A percentile compares a stretch with the other conserved stretches of the same genome.
Evolutionary conservation across 2,888 invertebrate species (phyloP).

Genomic region (Caradrina kadenii): DNA sequence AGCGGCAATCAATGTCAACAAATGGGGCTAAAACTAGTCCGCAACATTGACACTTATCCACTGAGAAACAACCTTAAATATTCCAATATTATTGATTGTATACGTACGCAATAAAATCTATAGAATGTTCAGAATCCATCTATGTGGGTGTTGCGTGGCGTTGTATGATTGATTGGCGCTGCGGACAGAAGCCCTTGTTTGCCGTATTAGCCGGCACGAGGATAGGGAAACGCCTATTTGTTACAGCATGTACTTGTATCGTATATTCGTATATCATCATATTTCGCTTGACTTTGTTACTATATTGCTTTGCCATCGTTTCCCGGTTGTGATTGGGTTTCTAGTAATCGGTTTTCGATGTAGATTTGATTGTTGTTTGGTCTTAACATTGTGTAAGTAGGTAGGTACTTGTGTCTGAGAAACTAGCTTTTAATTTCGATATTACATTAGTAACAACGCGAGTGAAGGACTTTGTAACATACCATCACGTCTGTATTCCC

Average conservation of each 20-base stretch:
- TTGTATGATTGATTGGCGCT: slow-evolving; percentile 66
- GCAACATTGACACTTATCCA: background rate
- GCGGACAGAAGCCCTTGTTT: slow-evolving; percentile 54
- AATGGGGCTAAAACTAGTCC: too few relatives aligned
- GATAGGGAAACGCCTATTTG: slow-evolving; percentile 56
- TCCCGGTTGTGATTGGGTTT: slow-evolving; percentile 29
- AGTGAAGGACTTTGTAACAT: too few relatives aligned
- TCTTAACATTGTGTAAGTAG: background rate
- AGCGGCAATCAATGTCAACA: too few relatives aligned
- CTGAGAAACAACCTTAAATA: background rate
- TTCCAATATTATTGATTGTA: background rate
- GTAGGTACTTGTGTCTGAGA: background rate
- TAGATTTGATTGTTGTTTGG: slow-evolving; percentile 51
- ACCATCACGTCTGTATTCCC: too few relatives aligned
- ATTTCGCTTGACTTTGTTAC: slow-evolving; percentile 44
- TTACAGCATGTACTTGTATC: slow-evolving; percentile 42
- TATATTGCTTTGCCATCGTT: slow-evolving; percentile 29
- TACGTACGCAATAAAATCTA: slow-evolving; percentile 13
- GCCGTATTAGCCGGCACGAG: slow-evolving; percentile 57
- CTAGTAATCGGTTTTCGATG: slow-evolving; percentile 49
- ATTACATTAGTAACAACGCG: background rate
- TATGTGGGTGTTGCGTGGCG: slow-evolving; percentile 40
- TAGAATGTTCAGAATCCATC: slow-evolving; percentile 36
- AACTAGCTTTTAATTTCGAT: background rate
- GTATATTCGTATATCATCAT: slow-evolving; percentile 48